phyloP scores from a whole-genome alignment of 1,140 invertebrate species.

The Gryllus bimaculatus region DNA sequence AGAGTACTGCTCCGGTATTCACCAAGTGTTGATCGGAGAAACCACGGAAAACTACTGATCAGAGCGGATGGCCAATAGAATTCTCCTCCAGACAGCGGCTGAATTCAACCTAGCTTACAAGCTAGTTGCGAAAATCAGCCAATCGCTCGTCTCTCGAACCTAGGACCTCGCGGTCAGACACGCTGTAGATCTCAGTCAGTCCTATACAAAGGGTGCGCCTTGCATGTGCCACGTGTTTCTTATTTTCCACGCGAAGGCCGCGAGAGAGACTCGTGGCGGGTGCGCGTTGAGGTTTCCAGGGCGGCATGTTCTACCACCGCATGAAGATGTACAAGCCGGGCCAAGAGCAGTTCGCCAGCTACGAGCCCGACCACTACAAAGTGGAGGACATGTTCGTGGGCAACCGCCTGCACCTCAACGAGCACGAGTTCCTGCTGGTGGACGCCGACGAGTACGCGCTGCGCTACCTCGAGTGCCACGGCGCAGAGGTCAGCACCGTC shows the following conservation, averaged over 20 bases:
- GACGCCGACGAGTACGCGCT: conserved; percentile 79
- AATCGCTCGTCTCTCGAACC: too few species aligned
- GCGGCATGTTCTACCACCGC: conserved; percentile 58
- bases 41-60: too few species aligned
- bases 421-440: conserved; percentile 64
- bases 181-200: too few species aligned
- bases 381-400: conserved; percentile 75
- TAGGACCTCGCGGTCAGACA: too few species aligned
- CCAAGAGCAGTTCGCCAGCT: conserved; percentile 53
- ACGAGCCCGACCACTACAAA: conserved; percentile 61
- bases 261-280: background rate
- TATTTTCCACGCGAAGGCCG: background rate
- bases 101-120: too few species aligned
- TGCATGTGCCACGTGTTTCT: background rate
- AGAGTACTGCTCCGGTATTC: too few species aligned
- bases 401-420: conserved; percentile 59
- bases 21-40: too few species aligned
- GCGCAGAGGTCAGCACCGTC: conserved; percentile 47
- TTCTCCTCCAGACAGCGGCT: too few species aligned
- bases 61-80: too few species aligned
- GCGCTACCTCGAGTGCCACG: conserved; percentile 76
- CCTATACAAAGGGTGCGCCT: too few species aligned
- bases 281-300: conserved; percentile 39
- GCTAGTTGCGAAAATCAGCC: too few species aligned
- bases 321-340: conserved; percentile 60